Conservation (phyloP, 2,797 vertebrate species). For the Sebastes trivittatus region DNA sequence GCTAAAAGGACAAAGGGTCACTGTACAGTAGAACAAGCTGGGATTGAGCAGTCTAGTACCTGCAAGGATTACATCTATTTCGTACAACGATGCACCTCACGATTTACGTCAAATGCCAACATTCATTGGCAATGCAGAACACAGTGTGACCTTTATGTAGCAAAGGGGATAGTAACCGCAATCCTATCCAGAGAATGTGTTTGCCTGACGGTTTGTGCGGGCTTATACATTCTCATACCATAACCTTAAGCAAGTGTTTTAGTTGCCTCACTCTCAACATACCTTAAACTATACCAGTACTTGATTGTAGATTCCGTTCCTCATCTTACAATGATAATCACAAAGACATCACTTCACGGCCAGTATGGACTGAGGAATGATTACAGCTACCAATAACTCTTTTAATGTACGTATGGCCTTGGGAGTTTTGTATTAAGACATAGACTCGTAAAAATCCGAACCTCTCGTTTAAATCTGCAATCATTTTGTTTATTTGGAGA, state of each 20-base stretch:
- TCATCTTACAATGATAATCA: neutral
- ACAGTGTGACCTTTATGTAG: neutral
- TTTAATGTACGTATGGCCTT: neutral
- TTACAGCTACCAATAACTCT: neutral
- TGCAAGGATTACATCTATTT: neutral
- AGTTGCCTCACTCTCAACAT: neutral
- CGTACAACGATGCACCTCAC: neutral
- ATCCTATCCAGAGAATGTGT: neutral
- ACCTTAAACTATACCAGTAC: neutral
- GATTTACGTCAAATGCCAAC: neutral
- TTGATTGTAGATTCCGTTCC: neutral
- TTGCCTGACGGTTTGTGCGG: neutral
- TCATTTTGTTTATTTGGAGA: fast-evolving
- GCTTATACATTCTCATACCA: neutral
- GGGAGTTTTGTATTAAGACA: neutral
- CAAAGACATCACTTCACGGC: neutral
- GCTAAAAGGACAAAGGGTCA: neutral
- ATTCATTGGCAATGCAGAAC: neutral
- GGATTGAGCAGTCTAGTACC: neutral
- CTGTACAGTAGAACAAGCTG: neutral
- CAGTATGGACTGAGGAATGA: neutral
- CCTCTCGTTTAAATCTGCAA: neutral
- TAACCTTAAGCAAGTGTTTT: neutral
- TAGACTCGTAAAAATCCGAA: neutral
- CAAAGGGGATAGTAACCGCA: neutral